phyloP scores from a whole-genome alignment of 2,113 vertebrate genomes.

The Monopterus albus region DNA sequence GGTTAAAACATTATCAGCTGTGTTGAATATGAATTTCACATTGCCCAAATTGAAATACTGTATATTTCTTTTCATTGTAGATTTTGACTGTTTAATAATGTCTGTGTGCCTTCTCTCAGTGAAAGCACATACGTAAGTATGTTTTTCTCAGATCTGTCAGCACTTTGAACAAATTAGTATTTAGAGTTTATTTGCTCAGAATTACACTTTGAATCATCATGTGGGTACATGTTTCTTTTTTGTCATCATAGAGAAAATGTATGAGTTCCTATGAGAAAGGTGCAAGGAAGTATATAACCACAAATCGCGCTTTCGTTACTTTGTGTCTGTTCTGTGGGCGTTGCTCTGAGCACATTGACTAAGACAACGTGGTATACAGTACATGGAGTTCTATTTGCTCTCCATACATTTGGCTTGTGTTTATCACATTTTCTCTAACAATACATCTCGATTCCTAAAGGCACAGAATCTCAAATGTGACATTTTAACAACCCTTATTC shows the following conservation, averaged over 20 bases:
- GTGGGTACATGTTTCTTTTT: slow-evolving; percentile 65
- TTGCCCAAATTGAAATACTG: slow-evolving; percentile 26
- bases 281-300: slow-evolving; percentile 69
- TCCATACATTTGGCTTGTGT: slow-evolving; percentile 73
- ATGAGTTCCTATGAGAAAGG: slow-evolving; percentile 66
- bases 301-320: slow-evolving; percentile 74
- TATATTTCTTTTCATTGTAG: slow-evolving; percentile 9
- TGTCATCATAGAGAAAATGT: slow-evolving; percentile 61
- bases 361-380: slow-evolving; percentile 72
- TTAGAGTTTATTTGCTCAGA: slow-evolving; percentile 71
- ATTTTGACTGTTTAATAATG: slow-evolving; percentile 21
- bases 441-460: slow-evolving; percentile 82
- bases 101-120: neutral
- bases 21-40: slow-evolving; percentile 8
- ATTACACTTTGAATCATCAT: slow-evolving; percentile 69
- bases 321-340: slow-evolving; percentile 74
- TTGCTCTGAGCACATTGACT: slow-evolving; percentile 65
- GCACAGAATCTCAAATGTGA: slow-evolving; percentile 82
- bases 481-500: slow-evolving; percentile 87
- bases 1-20: slow-evolving; percentile 20
- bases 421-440: slow-evolving; percentile 81
- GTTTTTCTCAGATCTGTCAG: slow-evolving; percentile 55
- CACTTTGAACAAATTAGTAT: slow-evolving; percentile 65
- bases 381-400: slow-evolving; percentile 72
- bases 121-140: slow-evolving; percentile 26